Evolutionary conservation across 92 coral and sea anemone species (phyloP), one percentile per base, ranked within the genome.

Genomic region (Actinernus sp.): DNA sequence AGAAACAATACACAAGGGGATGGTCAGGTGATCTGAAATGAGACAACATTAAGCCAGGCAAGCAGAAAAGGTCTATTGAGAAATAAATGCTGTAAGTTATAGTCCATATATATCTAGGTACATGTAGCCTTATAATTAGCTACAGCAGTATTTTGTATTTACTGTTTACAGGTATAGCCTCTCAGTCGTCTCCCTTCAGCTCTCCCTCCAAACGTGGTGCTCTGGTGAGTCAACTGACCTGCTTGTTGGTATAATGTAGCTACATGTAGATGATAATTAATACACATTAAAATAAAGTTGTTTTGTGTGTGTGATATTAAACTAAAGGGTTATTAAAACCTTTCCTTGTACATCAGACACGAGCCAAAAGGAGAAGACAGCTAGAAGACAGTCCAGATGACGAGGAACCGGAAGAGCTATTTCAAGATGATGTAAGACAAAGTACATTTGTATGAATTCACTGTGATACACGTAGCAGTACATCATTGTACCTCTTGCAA

Each of bases 161-260:
- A 1, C 50, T 34, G 11, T 16, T 24, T 58, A 26, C 65, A 89
- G 96, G 96, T 22, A 84, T 85, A 46, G 96, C 86, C 37, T 89
- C 96, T 40, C 96, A 79, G 72, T 76, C 91, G 36, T 81, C 82
- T 0, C 85, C 91, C 18, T 89, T 89, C 52, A 85, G 69, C 47
- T 84, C 96, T 17, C 96, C 96, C 23, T 54, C 74, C 18, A 89
- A 73, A 39, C 86, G 84, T 25, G 83, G 61, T 34, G 74, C 76
- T 21, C 56, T 79, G 25, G 93, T 88, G 64, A 58, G 93, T 38
- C 18, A 17, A n/a, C n/a, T n/a, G n/a, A n/a, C n/a, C n/a, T n/a
- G n/a, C n/a, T n/a, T n/a, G n/a, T n/a, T n/a, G n/a, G n/a, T n/a
- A n/a, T n/a, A n/a, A n/a, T n/a, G n/a, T n/a, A n/a, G 24, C 12